phyloP scores from a whole-genome alignment of 2,113 vertebrate genomes.

The Seriola rivoliana region DNA sequence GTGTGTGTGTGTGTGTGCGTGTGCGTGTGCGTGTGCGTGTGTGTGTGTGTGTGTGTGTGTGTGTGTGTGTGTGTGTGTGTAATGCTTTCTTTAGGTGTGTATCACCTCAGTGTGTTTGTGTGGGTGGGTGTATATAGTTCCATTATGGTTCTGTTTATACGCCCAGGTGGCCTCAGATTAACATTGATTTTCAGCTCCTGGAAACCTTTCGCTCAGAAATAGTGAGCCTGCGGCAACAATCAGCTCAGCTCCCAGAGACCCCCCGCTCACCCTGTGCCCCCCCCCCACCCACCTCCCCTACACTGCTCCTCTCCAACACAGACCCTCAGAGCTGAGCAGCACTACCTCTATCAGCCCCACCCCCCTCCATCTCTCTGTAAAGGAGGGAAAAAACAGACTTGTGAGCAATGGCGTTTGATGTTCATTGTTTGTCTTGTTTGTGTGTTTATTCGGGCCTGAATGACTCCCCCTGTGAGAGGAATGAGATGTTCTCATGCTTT shows the following conservation, averaged over 20 bases:
- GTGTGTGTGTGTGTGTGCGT: conserved; percentile 10
- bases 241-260: conserved; percentile 31
- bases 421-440: conserved; percentile 51
- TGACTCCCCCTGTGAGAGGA: conserved; percentile 34
- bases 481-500: conserved; percentile 43
- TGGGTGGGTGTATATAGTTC: conserved; percentile 24
- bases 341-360: neutral
- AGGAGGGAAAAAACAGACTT: conserved; percentile 6
- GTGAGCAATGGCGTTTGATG: conserved; percentile 36
- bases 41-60: conserved; percentile 10
- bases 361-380: neutral
- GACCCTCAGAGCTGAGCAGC: conserved; percentile 24
- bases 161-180: conserved; percentile 76
- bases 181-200: conserved; percentile 76
- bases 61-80: conserved; percentile 30
- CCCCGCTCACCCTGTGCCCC: neutral
- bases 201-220: conserved; percentile 65
- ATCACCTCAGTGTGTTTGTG: conserved; percentile 8
- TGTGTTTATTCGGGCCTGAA: conserved; percentile 44
- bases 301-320: neutral
- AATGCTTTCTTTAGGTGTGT: conserved; percentile 18
- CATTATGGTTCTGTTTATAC: conserved; percentile 66
- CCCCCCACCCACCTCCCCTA: no score
- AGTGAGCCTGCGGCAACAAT: conserved; percentile 49
- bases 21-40: conserved; percentile 27